Percentiles rank a stretch among this genome's conserved stretches.
Conservation (phyloP, 1,140 invertebrate genomes). For the Brachionus rubens region DNA sequence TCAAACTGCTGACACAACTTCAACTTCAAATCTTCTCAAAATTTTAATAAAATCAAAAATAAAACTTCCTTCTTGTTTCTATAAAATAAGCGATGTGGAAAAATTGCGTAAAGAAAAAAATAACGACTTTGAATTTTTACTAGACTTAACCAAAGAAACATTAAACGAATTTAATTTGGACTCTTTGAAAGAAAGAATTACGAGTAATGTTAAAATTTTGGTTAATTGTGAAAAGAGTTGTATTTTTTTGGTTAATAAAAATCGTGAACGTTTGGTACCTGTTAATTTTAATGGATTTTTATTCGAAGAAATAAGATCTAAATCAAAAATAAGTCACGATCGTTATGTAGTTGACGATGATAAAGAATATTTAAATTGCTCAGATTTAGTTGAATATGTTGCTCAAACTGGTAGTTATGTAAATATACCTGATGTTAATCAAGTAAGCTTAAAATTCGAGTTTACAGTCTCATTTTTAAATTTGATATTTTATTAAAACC, state of each 20-base stretch:
- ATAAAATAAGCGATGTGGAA: background rate
- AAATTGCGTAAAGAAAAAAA: constrained; percentile 9
- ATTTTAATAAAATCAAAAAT: constrained; percentile 17
- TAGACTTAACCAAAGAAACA: constrained; percentile 13
- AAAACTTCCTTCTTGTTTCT: constrained; percentile 16
- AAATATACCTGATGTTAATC: constrained; percentile 60
- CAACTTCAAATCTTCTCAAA: constrained; percentile 13
- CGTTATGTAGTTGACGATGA: background rate
- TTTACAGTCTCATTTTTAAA: too few relatives aligned
- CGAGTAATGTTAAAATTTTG: constrained; percentile 8
- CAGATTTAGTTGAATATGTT: constrained; percentile 51
- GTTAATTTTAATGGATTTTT: background rate
- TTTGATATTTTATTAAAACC: too few relatives aligned
- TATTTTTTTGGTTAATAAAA: constrained; percentile 22
- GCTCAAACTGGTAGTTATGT: constrained; percentile 51
- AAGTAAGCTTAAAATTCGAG: constrained; percentile 53
- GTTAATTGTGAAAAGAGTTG: background rate
- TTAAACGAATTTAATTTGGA: background rate
- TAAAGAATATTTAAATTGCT: background rate
- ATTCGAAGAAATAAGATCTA: background rate
- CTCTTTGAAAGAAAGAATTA: background rate
- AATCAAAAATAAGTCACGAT: background rate
- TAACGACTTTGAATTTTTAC: constrained; percentile 17
- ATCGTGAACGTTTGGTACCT: background rate
- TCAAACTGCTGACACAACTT: background rate